Evolutionary conservation across 1,140 invertebrate genomes (phyloP).

Genomic region (Lasioglossum baleicum): DNA sequence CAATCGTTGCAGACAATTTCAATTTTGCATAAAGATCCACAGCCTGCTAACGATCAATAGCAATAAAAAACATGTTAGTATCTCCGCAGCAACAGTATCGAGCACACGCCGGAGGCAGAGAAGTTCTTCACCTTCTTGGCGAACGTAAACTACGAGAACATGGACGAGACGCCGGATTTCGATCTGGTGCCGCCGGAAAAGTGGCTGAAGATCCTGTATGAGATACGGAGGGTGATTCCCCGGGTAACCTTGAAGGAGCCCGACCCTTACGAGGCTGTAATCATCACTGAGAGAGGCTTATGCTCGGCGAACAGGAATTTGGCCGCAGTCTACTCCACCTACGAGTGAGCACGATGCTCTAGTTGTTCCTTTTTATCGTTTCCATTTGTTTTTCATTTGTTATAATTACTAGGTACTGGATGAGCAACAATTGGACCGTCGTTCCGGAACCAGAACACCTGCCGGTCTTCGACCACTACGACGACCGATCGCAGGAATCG

Average conservation of each 20-base stretch:
- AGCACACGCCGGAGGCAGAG: slow-evolving; percentile 52
- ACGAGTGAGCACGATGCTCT: slow-evolving; percentile 45
- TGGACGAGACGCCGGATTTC: slow-evolving; percentile 36
- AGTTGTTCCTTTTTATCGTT: no score
- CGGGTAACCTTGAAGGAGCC: background rate
- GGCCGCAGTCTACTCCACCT: slow-evolving; percentile 32
- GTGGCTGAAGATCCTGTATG: slow-evolving; percentile 57
- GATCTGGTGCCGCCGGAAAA: slow-evolving; percentile 29
- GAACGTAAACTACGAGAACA: slow-evolving; percentile 38
- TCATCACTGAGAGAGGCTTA: slow-evolving; percentile 56
- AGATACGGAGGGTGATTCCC: slow-evolving; percentile 42
- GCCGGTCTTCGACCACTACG: slow-evolving; percentile 1
- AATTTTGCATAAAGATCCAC: no score
- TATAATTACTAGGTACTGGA: slow-evolving; percentile 65
- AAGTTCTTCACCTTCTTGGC: slow-evolving; percentile 59
- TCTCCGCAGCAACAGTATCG: slow-evolving; percentile 48
- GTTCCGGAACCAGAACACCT: slow-evolving; percentile 9
- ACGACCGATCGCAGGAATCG: no score
- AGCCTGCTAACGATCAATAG: no score
- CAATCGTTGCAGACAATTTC: no score
- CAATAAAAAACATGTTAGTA: no score
- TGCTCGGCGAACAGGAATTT: slow-evolving; percentile 40
- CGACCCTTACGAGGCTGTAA: slow-evolving; percentile 14
- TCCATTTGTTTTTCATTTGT: background rate
- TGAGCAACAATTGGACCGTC: slow-evolving; percentile 58